Conservation (phyloP, 1,140 invertebrate species). For the Thaumetopoea pityocampa region DNA sequence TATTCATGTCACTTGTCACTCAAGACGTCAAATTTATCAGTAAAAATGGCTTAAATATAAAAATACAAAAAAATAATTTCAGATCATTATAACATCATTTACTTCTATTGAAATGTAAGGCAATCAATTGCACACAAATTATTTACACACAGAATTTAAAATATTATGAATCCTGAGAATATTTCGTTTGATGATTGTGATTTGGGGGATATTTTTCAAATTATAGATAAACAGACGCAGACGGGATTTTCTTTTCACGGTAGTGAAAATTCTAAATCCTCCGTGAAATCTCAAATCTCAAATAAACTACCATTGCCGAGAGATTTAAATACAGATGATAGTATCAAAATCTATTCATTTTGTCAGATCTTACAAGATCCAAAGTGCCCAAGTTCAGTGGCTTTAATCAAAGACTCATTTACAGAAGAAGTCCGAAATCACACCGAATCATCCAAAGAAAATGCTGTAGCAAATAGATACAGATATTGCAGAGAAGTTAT, state of each 20-base stretch:
- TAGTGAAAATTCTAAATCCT: conserved; percentile 13
- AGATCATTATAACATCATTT: too few species aligned
- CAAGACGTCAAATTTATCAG: too few species aligned
- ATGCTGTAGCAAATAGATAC: conserved; percentile 21
- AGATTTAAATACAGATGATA: conserved; percentile 17
- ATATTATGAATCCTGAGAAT: conserved; percentile 36
- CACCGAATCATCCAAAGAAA: background rate
- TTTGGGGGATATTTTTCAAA: conserved; percentile 13
- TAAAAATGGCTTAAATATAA: too few species aligned
- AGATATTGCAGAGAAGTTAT: conserved; percentile 41
- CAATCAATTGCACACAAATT: background rate
- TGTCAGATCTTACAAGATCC: conserved; percentile 31
- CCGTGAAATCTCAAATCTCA: conserved; percentile 6
- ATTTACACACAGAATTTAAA: background rate
- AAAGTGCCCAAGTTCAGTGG: conserved; percentile 20
- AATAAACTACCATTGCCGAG: conserved; percentile 14
- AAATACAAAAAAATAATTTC: too few species aligned
- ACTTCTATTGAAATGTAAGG: conserved; percentile 11
- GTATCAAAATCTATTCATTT: conserved; percentile 25
- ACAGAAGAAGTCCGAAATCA: conserved; percentile 25
- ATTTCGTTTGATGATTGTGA: conserved; percentile 14
- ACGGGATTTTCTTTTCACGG: conserved; percentile 22
- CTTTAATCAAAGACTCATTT: conserved; percentile 30
- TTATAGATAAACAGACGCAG: conserved; percentile 34
- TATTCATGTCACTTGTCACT: too few species aligned